These are phyloP conservation scores for Abscondita cerata DNA, from an alignment of 2,888 invertebrate species.

Conservation along the genomic window DNA sequence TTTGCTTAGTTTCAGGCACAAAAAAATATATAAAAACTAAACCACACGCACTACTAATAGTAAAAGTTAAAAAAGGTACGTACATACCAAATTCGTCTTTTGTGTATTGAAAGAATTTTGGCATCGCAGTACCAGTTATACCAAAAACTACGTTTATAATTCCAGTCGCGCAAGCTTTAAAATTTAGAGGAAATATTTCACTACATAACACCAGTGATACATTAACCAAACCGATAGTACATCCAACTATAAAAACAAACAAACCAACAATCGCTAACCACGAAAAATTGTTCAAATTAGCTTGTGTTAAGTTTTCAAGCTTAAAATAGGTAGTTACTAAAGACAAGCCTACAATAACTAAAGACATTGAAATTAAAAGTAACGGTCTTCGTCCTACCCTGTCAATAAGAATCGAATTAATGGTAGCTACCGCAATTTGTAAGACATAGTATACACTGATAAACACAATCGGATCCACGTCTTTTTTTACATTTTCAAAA, in stretches of 20 bases:
- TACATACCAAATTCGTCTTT: slow-evolving; percentile 67
- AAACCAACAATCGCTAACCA: slow-evolving; percentile 58
- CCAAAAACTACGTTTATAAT: no score
- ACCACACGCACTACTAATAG: slow-evolving; percentile 66
- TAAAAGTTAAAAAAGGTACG: slow-evolving; percentile 71
- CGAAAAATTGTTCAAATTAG: no score
- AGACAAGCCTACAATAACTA: slow-evolving; percentile 51
- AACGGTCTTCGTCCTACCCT: slow-evolving; percentile 68
- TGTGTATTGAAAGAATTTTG: slow-evolving; percentile 59
- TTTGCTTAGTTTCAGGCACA: slow-evolving; percentile 76
- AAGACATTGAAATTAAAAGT: slow-evolving; percentile 63
- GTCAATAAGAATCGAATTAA: slow-evolving; percentile 66
- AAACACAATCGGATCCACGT: slow-evolving; percentile 58
- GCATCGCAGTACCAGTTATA: no score
- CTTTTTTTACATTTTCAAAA: slow-evolving; percentile 59
- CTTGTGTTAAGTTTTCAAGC: no score
- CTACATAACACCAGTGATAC: slow-evolving; percentile 60
- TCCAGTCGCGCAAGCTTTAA: no score
- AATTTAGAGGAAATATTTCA: slow-evolving; percentile 62
- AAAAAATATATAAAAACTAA: slow-evolving; percentile 66
- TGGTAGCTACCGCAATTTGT: slow-evolving; percentile 63
- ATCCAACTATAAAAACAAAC: slow-evolving; percentile 57
- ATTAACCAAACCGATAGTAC: slow-evolving; percentile 60
- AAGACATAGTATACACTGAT: slow-evolving; percentile 64
- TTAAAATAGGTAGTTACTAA: slow-evolving; percentile 56